phyloP scores from a whole-genome alignment of 2,888 invertebrate genomes.

The Penaeus monodon region DNA sequence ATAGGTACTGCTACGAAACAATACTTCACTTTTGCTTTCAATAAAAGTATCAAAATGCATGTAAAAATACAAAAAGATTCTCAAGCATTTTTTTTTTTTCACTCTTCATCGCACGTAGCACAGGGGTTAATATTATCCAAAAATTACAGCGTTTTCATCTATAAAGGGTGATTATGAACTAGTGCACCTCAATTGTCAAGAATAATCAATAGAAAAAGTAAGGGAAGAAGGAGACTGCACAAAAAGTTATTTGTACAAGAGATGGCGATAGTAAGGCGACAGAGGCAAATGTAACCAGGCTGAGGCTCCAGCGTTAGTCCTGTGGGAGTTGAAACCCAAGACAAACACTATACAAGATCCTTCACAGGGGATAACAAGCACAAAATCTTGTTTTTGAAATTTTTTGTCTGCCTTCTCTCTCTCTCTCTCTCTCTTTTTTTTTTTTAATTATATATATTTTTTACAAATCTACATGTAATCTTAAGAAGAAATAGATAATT shows the following conservation, averaged over 20 bases:
- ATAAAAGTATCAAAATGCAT: slow-evolving; percentile 63
- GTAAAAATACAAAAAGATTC: slow-evolving; percentile 63
- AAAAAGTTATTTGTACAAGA: slow-evolving; percentile 60
- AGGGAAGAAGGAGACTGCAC: slow-evolving; percentile 55
- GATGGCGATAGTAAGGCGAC: slow-evolving; percentile 61
- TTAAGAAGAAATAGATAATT: not conserved
- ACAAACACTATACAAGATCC: slow-evolving; percentile 24
- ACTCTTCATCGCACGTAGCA: slow-evolving; percentile 52
- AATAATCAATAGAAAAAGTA: slow-evolving; percentile 55
- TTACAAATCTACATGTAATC: not conserved
- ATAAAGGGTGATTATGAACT: slow-evolving; percentile 61
- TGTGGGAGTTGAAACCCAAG: slow-evolving; percentile 29
- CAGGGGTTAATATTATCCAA: slow-evolving; percentile 51
- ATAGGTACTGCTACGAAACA: slow-evolving; percentile 60
- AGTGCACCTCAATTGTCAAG: slow-evolving; percentile 63
- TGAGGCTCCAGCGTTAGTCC: slow-evolving; percentile 48
- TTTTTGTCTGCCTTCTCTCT: too few relatives aligned
- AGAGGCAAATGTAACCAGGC: slow-evolving; percentile 58
- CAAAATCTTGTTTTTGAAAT: too few relatives aligned
- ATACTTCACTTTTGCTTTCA: slow-evolving; percentile 62
- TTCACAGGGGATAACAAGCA: not conserved
- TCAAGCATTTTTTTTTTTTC: slow-evolving; percentile 52
- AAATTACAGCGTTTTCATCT: slow-evolving; percentile 53
- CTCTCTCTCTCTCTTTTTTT: too few relatives aligned
- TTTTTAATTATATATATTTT: not conserved